Conservation (phyloP, 1,140 invertebrate genomes). For the Plutomurus gul region DNA sequence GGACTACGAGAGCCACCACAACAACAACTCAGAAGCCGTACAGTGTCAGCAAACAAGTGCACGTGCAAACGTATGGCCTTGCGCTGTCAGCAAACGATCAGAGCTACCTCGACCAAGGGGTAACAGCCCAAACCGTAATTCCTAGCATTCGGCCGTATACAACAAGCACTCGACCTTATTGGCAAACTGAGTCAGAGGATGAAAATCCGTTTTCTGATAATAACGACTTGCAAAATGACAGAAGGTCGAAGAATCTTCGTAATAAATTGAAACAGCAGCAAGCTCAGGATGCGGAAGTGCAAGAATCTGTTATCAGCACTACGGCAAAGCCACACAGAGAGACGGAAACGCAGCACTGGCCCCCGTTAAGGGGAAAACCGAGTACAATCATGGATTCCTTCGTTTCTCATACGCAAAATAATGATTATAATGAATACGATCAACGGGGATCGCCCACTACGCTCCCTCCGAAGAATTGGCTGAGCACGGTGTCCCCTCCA, state of each 20-base stretch:
- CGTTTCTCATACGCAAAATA: background rate
- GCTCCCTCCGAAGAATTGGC: background rate
- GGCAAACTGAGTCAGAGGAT: background rate
- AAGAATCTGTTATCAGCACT: background rate
- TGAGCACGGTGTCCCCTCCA: background rate
- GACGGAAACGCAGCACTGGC: background rate
- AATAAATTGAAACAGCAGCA: background rate
- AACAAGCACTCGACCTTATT: background rate
- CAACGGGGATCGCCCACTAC: background rate
- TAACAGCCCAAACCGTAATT: background rate
- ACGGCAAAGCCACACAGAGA: background rate
- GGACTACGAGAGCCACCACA: background rate
- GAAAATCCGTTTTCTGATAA: background rate
- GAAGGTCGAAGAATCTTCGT: background rate
- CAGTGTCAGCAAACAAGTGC: background rate
- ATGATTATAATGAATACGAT: constrained; percentile 6
- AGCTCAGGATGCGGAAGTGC: background rate
- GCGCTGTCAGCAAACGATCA: background rate
- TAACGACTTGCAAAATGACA: background rate
- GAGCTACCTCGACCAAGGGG: background rate
- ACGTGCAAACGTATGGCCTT: background rate
- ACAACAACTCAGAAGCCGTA: background rate
- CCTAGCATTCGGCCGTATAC: background rate
- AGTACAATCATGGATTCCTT: background rate
- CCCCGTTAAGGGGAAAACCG: background rate